Conservation (phyloP, 2,113 vertebrate genomes). For the Heterocephalus glaber region DNA sequence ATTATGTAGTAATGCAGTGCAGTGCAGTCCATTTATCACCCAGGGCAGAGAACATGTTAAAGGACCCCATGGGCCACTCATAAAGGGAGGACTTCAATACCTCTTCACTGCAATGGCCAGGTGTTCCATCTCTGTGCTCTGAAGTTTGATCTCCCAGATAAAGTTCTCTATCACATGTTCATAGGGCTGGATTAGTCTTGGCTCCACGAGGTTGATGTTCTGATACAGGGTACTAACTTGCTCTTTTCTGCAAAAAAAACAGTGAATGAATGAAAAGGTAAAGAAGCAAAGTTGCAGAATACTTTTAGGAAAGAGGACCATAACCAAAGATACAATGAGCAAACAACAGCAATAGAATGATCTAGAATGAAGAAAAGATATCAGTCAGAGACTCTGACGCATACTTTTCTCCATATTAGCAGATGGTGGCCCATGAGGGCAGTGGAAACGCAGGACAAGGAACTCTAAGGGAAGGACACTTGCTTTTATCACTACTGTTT, state of each 20-base stretch:
- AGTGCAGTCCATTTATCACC: not conserved
- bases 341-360: not conserved
- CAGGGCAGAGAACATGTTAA: not conserved
- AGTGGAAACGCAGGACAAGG: not conserved
- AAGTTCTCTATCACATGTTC: slow-evolving; percentile 95
- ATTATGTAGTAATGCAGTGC: accelerated
- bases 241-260: slow-evolving; percentile 87
- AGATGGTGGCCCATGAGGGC: accelerated
- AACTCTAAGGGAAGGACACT: not conserved
- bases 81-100: slow-evolving; percentile 80
- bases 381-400: not conserved
- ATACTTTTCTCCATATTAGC: not conserved
- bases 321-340: not conserved
- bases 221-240: slow-evolving; percentile 93
- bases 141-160: slow-evolving; percentile 93
- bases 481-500: not conserved
- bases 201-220: slow-evolving; percentile 94
- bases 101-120: slow-evolving; percentile 95
- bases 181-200: slow-evolving; percentile 92
- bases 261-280: not conserved
- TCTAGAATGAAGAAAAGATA: not conserved
- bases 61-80: not conserved
- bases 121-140: slow-evolving; percentile 95
- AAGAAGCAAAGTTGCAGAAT: not conserved
- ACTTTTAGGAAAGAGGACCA: not conserved